Conservation (phyloP, 2,113 vertebrate genomes). For the Urocitellus parryii region DNA sequence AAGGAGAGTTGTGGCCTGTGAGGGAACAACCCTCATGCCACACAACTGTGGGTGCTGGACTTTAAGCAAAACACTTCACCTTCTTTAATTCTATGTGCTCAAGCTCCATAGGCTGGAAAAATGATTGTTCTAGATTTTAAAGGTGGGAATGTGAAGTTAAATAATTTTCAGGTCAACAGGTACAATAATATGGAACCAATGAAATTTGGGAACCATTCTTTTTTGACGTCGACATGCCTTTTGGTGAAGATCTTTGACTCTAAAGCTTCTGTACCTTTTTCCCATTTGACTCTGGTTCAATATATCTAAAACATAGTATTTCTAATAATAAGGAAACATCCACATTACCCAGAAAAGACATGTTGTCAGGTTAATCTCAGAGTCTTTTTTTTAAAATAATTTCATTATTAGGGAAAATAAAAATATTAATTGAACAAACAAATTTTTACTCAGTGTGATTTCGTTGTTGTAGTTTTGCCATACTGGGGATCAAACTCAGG, state of each 20-base stretch:
- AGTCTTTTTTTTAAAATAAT: background rate
- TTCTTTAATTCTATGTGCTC: background rate
- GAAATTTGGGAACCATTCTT: background rate
- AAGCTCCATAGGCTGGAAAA: background rate
- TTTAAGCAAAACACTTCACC: background rate
- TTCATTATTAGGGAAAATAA: background rate
- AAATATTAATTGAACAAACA: background rate
- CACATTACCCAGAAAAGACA: constrained; percentile 12
- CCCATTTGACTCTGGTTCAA: background rate
- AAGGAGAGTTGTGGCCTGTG: background rate
- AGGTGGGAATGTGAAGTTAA: background rate
- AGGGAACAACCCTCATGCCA: background rate
- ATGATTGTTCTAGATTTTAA: background rate
- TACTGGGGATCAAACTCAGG: background rate
- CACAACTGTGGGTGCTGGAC: background rate
- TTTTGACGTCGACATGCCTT: background rate
- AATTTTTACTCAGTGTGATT: background rate
- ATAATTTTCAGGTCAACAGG: background rate
- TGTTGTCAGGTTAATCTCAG: constrained; percentile 9
- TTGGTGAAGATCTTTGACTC: background rate
- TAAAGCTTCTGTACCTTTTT: background rate
- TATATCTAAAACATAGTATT: background rate
- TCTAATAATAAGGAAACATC: constrained; percentile 18
- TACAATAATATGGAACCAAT: background rate
- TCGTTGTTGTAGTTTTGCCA: background rate